Percentiles rank a stretch among this genome's conserved stretches.
Conservation (phyloP, 2,797 vertebrate species). For the Enteromius mattozi region DNA sequence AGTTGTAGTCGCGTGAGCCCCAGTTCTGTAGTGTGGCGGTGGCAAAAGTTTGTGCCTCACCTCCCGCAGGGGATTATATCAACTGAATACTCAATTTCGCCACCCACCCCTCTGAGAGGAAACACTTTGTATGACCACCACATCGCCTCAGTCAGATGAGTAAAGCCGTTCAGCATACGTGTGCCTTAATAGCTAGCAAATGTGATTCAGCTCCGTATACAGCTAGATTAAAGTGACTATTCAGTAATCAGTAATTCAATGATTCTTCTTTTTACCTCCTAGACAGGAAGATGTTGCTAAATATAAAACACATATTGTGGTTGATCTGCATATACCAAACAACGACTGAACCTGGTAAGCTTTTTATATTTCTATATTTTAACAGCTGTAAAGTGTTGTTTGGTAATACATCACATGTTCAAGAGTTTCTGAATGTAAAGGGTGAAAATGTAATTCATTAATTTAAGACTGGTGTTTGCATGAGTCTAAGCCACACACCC, state of each 20-base stretch:
- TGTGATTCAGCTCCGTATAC: neutral
- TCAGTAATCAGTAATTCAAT: constrained; percentile 21
- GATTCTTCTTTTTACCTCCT: constrained; percentile 46
- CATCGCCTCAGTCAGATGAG: constrained; percentile 34
- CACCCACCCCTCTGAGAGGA: constrained; percentile 68
- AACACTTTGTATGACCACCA: constrained; percentile 59
- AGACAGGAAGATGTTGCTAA: constrained; percentile 89
- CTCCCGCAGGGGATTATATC: constrained; percentile 65
- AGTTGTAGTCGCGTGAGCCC: constrained; percentile 19
- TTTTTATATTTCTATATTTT: constrained; percentile 1
- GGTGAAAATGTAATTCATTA: neutral
- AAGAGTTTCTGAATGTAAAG: neutral
- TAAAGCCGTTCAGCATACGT: constrained; percentile 15
- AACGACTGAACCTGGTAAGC: constrained; percentile 76
- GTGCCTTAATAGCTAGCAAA: constrained; percentile 24
- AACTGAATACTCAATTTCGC: constrained; percentile 58
- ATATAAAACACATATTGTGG: constrained; percentile 91
- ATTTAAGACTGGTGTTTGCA: neutral
- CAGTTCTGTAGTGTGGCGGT: constrained; percentile 22
- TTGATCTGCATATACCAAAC: constrained; percentile 83
- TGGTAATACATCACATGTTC: neutral
- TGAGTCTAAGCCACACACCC: neutral
- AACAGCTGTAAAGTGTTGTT: neutral
- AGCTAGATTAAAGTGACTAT: neutral
- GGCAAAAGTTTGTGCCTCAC: constrained; percentile 59